phyloP scores from a whole-genome alignment of 2,888 invertebrate genomes.

The Meganola albula region DNA sequence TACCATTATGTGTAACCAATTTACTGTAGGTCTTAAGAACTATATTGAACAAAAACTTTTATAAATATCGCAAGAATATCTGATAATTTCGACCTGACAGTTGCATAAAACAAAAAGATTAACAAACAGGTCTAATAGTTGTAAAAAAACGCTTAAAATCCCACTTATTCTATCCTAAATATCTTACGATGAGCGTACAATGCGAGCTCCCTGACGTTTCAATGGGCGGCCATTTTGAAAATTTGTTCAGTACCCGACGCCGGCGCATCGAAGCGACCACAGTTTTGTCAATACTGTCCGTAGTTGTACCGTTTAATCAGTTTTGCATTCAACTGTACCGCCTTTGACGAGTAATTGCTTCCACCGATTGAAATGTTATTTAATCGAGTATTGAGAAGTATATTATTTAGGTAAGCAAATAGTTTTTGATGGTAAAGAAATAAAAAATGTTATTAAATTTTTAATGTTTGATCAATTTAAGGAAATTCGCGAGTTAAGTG shows the following conservation, averaged over 20 bases:
- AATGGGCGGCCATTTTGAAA: constrained; percentile 65
- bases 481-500: too few species aligned
- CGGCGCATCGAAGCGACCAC: constrained; percentile 42
- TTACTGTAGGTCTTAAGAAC: too few species aligned
- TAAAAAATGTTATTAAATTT: background rate
- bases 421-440: background rate
- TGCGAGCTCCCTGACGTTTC: constrained; percentile 59
- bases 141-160: constrained; percentile 30
- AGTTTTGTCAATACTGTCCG: constrained; percentile 73
- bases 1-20: too few species aligned
- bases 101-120: constrained; percentile 17
- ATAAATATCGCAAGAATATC: too few species aligned
- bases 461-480: too few species aligned
- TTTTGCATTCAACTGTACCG: constrained; percentile 70
- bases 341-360: constrained; percentile 75
- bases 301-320: constrained; percentile 67
- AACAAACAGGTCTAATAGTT: constrained; percentile 25
- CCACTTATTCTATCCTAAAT: constrained; percentile 38
- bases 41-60: too few species aligned
- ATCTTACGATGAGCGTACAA: constrained; percentile 52
- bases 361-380: constrained; percentile 67
- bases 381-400: constrained; percentile 21
- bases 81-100: constrained; percentile 5
- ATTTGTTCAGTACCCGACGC: constrained; percentile 64
- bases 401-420: constrained; percentile 15